These are phyloP conservation scores for Dascyllus trimaculatus DNA, from an alignment of 2,113 vertebrate species.

Conservation along the genomic window DNA sequence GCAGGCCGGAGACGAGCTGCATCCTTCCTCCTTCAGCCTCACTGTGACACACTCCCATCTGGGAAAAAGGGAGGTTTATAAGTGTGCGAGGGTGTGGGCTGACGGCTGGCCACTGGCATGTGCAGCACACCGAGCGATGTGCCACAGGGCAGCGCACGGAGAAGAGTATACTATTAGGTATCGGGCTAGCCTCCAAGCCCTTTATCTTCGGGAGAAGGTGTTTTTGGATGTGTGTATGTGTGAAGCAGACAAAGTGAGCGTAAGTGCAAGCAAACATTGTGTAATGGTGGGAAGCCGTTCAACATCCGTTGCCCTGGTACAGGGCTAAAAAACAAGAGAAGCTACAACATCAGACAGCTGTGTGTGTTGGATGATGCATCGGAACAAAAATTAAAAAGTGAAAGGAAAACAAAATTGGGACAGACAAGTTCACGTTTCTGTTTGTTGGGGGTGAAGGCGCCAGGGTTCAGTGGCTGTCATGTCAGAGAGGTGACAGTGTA, in stretches of 20 bases:
- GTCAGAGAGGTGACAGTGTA: slow-evolving; percentile 43
- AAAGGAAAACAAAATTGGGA: slow-evolving; percentile 25
- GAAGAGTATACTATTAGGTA: slow-evolving; percentile 70
- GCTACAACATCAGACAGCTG: slow-evolving; percentile 70
- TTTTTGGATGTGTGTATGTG: slow-evolving; percentile 74
- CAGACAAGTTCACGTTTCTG: slow-evolving; percentile 45
- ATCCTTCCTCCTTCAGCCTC: slow-evolving; percentile 74
- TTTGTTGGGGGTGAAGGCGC: slow-evolving; percentile 39
- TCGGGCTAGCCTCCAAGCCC: slow-evolving; percentile 70
- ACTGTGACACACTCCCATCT: slow-evolving; percentile 72
- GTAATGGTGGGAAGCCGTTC: slow-evolving; percentile 81
- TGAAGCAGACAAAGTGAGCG: slow-evolving; percentile 71
- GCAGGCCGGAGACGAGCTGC: slow-evolving; percentile 71
- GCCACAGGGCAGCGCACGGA: slow-evolving; percentile 72
- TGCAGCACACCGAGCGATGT: slow-evolving; percentile 70
- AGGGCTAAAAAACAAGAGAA: slow-evolving; percentile 64
- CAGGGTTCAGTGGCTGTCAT: slow-evolving; percentile 46
- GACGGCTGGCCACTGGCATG: slow-evolving; percentile 76
- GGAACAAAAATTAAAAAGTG: slow-evolving; percentile 27
- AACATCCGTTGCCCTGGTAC: slow-evolving; percentile 78
- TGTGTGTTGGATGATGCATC: slow-evolving; percentile 38
- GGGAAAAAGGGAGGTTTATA: slow-evolving; percentile 79
- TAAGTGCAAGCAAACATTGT: slow-evolving; percentile 73
- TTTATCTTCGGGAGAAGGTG: slow-evolving; percentile 82
- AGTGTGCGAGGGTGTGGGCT: slow-evolving; percentile 76